Evolutionary conservation across 2,888 invertebrate species (phyloP).

Genomic region (Agapetus fuscipes): DNA sequence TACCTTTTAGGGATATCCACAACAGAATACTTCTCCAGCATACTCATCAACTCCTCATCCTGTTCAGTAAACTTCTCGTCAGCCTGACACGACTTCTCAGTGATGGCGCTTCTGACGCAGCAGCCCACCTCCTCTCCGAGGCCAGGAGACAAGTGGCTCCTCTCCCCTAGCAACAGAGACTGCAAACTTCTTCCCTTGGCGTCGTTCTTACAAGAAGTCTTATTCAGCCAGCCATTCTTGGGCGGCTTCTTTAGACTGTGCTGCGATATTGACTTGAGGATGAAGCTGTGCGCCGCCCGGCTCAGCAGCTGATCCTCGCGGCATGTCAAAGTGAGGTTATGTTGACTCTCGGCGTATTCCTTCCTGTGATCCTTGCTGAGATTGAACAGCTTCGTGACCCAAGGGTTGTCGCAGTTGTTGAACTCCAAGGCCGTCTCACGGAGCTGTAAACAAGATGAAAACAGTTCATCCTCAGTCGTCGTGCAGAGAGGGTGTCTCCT

Average conservation of each 20-base stretch:
- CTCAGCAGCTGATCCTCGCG: not conserved
- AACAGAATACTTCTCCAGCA: conserved; percentile 9
- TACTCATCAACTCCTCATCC: conserved; percentile 24
- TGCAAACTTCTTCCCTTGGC: conserved; percentile 5
- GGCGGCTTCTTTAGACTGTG: conserved; percentile 1
- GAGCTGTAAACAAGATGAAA: conserved; percentile 40
- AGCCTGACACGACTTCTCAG: conserved; percentile 26
- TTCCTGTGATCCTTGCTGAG: conserved; percentile 10
- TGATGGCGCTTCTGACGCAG: conserved; percentile 28
- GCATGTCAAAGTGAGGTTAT: conserved; percentile 8
- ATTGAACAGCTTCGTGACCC: conserved; percentile 9
- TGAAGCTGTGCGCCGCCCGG: conserved; percentile 1
- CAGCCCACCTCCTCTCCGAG: conserved; percentile 29
- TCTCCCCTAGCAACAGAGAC: conserved; percentile 7
- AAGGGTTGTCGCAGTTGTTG: conserved; percentile 50
- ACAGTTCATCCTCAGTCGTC: too few species aligned
- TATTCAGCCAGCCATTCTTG: conserved; percentile 18
- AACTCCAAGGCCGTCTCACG: conserved; percentile 65
- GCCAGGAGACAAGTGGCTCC: conserved; percentile 23
- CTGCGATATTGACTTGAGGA: conserved; percentile 3
- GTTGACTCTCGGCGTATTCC: conserved; percentile 13
- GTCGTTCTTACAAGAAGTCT: conserved; percentile 16
- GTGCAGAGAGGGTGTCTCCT: too few species aligned
- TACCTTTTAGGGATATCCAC: conserved; percentile 8
- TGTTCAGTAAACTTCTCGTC: conserved; percentile 28